Conservation (phyloP, 1,140 invertebrate species). For the Bombus difficillimus region DNA sequence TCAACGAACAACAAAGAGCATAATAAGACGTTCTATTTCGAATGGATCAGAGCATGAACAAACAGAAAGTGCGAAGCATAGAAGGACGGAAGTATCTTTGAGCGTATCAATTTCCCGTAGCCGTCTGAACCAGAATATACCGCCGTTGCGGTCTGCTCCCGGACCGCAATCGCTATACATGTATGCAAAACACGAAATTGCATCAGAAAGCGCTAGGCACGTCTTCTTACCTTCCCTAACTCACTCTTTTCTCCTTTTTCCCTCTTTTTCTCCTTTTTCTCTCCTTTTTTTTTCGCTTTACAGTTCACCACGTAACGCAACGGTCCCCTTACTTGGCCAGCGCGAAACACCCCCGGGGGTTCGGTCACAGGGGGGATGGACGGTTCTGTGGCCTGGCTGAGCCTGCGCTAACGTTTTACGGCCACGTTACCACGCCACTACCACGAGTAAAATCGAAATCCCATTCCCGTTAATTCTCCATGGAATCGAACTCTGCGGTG, state of each 20-base stretch:
- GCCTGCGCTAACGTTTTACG: conserved; percentile 78
- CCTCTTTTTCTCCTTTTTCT: not conserved
- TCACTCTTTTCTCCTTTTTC: not conserved
- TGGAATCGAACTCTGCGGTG: conserved; percentile 77
- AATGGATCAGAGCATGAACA: not conserved
- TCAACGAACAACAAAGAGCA: not conserved
- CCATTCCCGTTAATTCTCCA: conserved; percentile 79
- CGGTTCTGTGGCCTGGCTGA: conserved; percentile 71
- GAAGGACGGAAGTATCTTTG: not conserved
- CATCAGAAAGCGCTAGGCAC: conserved; percentile 45
- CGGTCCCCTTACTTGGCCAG: not conserved
- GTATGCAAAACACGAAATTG: conserved; percentile 70
- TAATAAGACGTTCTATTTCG: not conserved
- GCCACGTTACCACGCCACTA: conserved; percentile 61
- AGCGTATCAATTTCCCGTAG: conserved; percentile 4
- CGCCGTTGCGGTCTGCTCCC: not conserved
- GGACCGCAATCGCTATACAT: conserved; percentile 59
- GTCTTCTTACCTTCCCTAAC: conserved; percentile 41
- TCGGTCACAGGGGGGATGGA: conserved; percentile 26
- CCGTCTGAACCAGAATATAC: not conserved
- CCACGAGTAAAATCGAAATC: conserved; percentile 78
- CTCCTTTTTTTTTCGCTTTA: conserved; percentile 14
- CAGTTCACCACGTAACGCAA: conserved; percentile 24
- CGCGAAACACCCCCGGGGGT: conserved; percentile 54
- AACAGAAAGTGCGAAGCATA: not conserved